These are phyloP conservation scores for Phasia obesa DNA, from an alignment of 2,888 invertebrate species.

Conservation along the genomic window DNA sequence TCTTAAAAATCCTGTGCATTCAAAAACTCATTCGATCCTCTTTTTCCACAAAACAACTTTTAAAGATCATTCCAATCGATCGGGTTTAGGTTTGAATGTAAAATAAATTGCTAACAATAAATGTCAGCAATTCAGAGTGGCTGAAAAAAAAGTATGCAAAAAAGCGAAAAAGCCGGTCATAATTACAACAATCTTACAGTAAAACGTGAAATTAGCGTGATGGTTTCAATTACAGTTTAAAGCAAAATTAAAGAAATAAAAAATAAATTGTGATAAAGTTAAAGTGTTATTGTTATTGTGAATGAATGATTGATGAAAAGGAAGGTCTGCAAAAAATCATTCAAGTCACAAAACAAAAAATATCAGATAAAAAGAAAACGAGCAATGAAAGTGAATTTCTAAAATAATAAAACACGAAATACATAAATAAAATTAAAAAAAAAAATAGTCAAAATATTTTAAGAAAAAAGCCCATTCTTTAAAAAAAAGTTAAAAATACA, in stretches of 20 bases:
- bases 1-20: slow-evolving; percentile 13
- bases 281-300: slow-evolving; percentile 36
- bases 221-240: slow-evolving; percentile 25
- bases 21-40: not conserved
- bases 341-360: too few species aligned
- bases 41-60: slow-evolving; percentile 9
- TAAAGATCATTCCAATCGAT: slow-evolving; percentile 40
- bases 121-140: slow-evolving; percentile 59
- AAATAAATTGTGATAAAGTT: slow-evolving; percentile 18
- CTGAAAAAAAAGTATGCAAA: slow-evolving; percentile 9
- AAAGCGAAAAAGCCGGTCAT: slow-evolving; percentile 41
- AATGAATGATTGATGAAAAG: too few species aligned
- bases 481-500: slow-evolving; percentile 6
- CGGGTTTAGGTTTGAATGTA: slow-evolving; percentile 37
- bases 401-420: too few species aligned
- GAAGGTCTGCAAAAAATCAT: too few species aligned
- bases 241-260: slow-evolving; percentile 8
- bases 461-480: not conserved
- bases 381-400: too few species aligned
- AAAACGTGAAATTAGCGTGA: slow-evolving; percentile 23
- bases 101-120: slow-evolving; percentile 27
- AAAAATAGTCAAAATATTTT: not conserved
- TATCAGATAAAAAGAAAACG: too few species aligned
- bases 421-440: not conserved
- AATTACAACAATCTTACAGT: slow-evolving; percentile 62